phyloP scores from a whole-genome alignment of 2,113 vertebrate species.

The Crotalus helleri region DNA sequence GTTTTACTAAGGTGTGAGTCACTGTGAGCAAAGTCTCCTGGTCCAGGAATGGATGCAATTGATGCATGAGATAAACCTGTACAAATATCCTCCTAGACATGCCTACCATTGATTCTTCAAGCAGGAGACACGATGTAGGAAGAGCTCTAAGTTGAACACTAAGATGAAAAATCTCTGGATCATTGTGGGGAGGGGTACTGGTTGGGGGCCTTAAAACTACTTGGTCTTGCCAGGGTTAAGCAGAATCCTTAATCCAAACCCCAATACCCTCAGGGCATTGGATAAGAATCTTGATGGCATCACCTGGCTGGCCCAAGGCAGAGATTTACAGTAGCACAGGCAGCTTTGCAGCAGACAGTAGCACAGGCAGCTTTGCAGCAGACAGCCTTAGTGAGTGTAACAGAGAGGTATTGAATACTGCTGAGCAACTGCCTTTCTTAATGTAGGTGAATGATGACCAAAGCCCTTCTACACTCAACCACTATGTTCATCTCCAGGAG shows the following conservation, averaged over 20 bases:
- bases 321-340: neutral
- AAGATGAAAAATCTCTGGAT: neutral
- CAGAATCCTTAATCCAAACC: neutral
- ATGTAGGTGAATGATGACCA: conserved; percentile 84
- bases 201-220: neutral
- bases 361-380: neutral
- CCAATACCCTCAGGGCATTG: neutral
- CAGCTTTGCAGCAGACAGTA: neutral
- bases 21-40: neutral
- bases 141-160: neutral
- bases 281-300: neutral
- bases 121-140: neutral
- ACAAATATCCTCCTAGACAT: neutral
- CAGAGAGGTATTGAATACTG: neutral
- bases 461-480: conserved; percentile 86
- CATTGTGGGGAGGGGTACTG: neutral
- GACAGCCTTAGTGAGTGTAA: neutral
- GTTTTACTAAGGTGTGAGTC: neutral
- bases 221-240: neutral
- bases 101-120: neutral
- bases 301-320: neutral
- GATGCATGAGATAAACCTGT: neutral
- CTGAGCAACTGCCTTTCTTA: conserved; percentile 12
- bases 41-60: neutral
- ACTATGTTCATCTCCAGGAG: conserved; percentile 89